phyloP scores from a whole-genome alignment of 92 coral and sea anemone species.

The Galaxea fascicularis region DNA sequence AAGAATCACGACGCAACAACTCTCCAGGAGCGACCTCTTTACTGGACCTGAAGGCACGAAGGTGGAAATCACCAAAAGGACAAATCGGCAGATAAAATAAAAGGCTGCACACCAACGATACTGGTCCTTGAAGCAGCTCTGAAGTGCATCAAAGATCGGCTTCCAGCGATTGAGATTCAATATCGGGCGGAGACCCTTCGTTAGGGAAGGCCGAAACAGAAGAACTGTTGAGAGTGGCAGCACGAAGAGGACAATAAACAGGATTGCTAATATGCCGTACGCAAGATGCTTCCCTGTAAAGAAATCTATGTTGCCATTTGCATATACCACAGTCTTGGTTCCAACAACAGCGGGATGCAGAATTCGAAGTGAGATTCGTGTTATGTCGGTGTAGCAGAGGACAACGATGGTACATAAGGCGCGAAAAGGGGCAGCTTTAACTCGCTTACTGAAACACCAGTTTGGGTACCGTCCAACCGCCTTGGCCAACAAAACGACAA shows the following conservation, averaged over 20 bases:
- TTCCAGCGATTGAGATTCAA: constrained; percentile 72
- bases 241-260: constrained; percentile 73
- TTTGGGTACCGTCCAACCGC: constrained; percentile 69
- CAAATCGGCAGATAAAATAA: constrained; percentile 74
- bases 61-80: constrained; percentile 57
- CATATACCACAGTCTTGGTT: constrained; percentile 51
- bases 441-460: constrained; percentile 67
- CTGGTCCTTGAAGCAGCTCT: constrained; percentile 87
- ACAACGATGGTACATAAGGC: constrained; percentile 94
- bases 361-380: constrained; percentile 85
- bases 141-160: constrained; percentile 88
- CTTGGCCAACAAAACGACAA: constrained; percentile 68
- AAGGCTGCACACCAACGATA: constrained; percentile 96
- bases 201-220: constrained; percentile 69
- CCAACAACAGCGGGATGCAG: constrained; percentile 74
- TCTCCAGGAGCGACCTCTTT: constrained; percentile 75
- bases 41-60: constrained; percentile 62
- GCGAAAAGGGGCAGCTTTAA: constrained; percentile 79
- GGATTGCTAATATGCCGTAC: constrained; percentile 75
- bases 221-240: constrained; percentile 79
- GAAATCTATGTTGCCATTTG: constrained; percentile 73
- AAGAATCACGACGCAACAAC: constrained; percentile 69
- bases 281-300: constrained; percentile 81
- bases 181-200: constrained; percentile 59
- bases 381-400: constrained; percentile 91